These are phyloP conservation scores for Parthenolecanium corni DNA, from an alignment of 2,888 invertebrate genomes.

Conservation along the genomic window DNA sequence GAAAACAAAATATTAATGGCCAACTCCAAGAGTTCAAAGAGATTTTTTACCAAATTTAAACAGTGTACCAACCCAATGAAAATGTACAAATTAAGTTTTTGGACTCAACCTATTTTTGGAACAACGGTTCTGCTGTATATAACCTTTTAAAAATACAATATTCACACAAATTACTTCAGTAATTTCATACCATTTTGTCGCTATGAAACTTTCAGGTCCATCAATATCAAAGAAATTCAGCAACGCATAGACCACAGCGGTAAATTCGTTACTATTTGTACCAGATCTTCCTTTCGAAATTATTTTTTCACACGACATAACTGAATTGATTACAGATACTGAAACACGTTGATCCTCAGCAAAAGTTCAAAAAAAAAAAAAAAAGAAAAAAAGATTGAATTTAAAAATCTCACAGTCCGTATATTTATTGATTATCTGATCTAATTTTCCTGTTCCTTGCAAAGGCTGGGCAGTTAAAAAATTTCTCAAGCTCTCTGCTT, in stretches of 20 bases:
- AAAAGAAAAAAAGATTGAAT: not conserved
- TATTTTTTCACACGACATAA: slow-evolving; percentile 46
- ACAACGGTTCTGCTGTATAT: too few species aligned
- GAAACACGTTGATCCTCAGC: slow-evolving; percentile 32
- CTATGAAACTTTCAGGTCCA: slow-evolving; percentile 40
- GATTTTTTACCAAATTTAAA: too few species aligned
- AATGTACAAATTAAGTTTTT: too few species aligned
- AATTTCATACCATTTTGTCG: slow-evolving; percentile 42
- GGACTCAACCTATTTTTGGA: too few species aligned
- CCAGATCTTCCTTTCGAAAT: slow-evolving; percentile 36
- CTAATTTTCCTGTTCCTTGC: slow-evolving; percentile 32
- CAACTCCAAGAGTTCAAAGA: too few species aligned
- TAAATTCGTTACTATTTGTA: slow-evolving; percentile 47
- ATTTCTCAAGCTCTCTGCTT: slow-evolving; percentile 46
- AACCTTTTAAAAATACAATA: too few species aligned
- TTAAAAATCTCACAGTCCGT: slow-evolving; percentile 34
- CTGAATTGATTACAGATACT: slow-evolving; percentile 45
- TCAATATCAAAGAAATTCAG: slow-evolving; percentile 62
- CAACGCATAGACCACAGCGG: slow-evolving; percentile 54
- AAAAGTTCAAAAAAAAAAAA: not conserved
- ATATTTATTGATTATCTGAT: slow-evolving; percentile 34
- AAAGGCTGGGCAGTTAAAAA: slow-evolving; percentile 39
- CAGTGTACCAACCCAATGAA: too few species aligned
- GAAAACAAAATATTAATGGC: too few species aligned
- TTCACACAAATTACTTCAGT: too few species aligned